Conservation (phyloP, 1,140 invertebrate genomes). For the Campoletis sonorensis region DNA sequence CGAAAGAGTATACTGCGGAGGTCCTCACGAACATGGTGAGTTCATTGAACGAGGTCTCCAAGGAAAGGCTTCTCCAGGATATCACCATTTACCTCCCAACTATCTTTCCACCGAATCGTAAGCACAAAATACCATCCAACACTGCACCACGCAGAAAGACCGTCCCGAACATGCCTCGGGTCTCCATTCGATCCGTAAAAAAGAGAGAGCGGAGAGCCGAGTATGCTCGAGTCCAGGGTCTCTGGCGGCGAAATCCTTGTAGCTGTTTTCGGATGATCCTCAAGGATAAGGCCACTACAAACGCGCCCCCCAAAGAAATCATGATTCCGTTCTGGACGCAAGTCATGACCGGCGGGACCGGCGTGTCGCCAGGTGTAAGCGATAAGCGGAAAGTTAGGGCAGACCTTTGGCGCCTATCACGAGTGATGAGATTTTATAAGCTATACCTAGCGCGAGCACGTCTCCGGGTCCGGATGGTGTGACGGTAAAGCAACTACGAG, state of each 20-base stretch:
- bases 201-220: neutral
- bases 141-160: no score
- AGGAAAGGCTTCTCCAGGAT: no score
- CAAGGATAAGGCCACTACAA: neutral
- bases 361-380: conserved; percentile 44
- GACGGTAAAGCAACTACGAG: neutral
- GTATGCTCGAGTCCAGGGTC: neutral
- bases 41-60: no score
- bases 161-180: no score
- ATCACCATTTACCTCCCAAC: no score
- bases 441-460: neutral
- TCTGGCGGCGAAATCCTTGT: neutral
- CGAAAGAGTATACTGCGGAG: no score
- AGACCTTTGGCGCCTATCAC: conserved; percentile 38
- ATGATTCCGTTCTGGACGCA: conserved; percentile 2
- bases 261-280: neutral
- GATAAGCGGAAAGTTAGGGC: neutral
- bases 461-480: conserved; percentile 50
- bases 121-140: no score
- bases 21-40: no score
- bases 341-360: neutral
- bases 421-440: neutral
- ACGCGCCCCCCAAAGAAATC: neutral
- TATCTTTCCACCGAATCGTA: no score
- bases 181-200: neutral